These are phyloP conservation scores for Eupelmus urozonus DNA, from an alignment of 2,888 invertebrate species.

Conservation along the genomic window DNA sequence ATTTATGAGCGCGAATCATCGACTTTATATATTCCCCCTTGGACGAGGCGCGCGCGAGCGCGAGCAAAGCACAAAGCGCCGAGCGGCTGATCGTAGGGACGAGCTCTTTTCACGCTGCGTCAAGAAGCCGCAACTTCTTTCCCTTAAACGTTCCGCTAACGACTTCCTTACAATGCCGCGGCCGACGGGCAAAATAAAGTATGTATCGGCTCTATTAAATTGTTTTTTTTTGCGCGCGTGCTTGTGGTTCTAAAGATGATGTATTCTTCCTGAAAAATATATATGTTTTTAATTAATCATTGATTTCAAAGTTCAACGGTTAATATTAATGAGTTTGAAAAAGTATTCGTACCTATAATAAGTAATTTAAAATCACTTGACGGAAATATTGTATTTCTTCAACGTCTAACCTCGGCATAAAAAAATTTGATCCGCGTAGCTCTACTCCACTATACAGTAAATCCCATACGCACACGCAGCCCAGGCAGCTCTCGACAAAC, in stretches of 20 bases:
- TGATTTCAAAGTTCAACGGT: too few relatives aligned
- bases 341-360: too few relatives aligned
- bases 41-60: constrained; percentile 51
- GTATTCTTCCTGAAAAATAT: not conserved
- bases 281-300: not conserved
- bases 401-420: too few relatives aligned
- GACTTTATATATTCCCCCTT: constrained; percentile 66
- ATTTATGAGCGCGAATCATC: constrained; percentile 70
- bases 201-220: constrained; percentile 14
- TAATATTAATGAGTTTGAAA: too few relatives aligned
- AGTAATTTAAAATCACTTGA: too few relatives aligned
- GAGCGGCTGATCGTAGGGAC: constrained; percentile 10
- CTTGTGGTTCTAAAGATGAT: not conserved
- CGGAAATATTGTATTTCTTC: too few relatives aligned
- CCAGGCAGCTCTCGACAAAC: constrained; percentile 48
- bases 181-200: not conserved
- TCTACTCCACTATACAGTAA: too few relatives aligned
- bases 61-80: constrained; percentile 51
- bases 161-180: constrained; percentile 57
- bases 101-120: constrained; percentile 55
- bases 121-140: constrained; percentile 64
- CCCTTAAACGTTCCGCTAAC: constrained; percentile 66
- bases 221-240: not conserved
- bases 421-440: too few relatives aligned
- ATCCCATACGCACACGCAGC: too few relatives aligned